phyloP scores from a whole-genome alignment of 2,113 vertebrate species.

The Synchiropus splendidus region DNA sequence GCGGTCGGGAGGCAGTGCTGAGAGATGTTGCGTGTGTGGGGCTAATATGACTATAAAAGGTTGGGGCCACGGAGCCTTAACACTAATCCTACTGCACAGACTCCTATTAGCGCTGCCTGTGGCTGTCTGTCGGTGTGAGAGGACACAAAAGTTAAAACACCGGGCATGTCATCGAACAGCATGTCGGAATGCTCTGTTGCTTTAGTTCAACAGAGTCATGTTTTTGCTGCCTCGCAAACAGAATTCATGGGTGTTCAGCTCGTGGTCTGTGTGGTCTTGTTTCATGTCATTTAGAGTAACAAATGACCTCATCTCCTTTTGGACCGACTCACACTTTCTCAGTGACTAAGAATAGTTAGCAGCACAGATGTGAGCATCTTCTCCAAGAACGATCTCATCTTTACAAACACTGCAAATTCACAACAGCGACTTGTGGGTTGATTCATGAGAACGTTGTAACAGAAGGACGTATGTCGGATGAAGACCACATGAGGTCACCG shows the following conservation, averaged over 20 bases:
- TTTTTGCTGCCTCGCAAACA: not conserved
- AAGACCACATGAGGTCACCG: not conserved
- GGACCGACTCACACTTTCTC: slow-evolving; percentile 13
- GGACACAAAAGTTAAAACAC: not conserved
- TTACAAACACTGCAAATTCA: no score
- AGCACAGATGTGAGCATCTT: no score
- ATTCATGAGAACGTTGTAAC: no score
- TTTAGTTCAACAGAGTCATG: not conserved
- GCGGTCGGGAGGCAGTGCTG: slow-evolving; percentile 18
- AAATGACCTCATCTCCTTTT: slow-evolving; percentile 34
- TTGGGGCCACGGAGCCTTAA: slow-evolving; percentile 41
- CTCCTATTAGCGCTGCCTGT: slow-evolving; percentile 47
- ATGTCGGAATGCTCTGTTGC: no score
- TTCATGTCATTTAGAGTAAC: slow-evolving; percentile 35
- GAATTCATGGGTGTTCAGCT: slow-evolving; percentile 15
- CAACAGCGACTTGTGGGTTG: no score
- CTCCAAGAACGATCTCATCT: no score
- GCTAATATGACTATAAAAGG: slow-evolving; percentile 62
- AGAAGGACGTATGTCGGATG: not conserved
- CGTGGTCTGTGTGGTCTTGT: slow-evolving; percentile 23
- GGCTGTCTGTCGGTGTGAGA: slow-evolving; percentile 20
- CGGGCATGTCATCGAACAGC: no score
- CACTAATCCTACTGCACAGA: slow-evolving; percentile 42
- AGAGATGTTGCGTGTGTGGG: slow-evolving; percentile 53
- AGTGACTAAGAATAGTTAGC: slow-evolving; percentile 43